Evolutionary conservation across 2,797 vertebrate genomes (phyloP).

Genomic region (Botia almorhae): DNA sequence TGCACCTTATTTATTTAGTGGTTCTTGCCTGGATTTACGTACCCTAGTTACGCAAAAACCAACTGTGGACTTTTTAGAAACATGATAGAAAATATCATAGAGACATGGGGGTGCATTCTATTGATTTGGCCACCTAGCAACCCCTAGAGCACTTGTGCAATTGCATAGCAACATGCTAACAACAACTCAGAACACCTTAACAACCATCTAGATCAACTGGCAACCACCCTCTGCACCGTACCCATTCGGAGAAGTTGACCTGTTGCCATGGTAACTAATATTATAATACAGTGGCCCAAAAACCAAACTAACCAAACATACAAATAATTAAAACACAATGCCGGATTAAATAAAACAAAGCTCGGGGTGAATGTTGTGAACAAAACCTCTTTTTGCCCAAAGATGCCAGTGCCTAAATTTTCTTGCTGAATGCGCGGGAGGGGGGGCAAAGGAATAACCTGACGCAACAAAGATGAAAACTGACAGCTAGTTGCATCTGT

Average conservation of each 20-base stretch:
- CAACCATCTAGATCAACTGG: not conserved
- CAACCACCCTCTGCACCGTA: not conserved
- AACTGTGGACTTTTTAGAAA: too few relatives aligned
- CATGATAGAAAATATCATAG: too few relatives aligned
- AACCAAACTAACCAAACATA: not conserved
- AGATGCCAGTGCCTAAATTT: slow-evolving; percentile 28
- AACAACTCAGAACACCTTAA: too few relatives aligned
- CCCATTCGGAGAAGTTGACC: not conserved
- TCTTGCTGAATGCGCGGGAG: slow-evolving; percentile 42
- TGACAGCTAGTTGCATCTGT: slow-evolving; percentile 64
- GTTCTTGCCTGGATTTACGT: not conserved
- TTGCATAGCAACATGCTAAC: too few relatives aligned
- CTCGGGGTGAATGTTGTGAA: slow-evolving; percentile 34
- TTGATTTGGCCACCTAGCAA: too few relatives aligned
- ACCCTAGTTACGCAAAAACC: too few relatives aligned
- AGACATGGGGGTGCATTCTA: too few relatives aligned
- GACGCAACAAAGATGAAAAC: slow-evolving; percentile 73
- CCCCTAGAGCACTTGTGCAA: too few relatives aligned
- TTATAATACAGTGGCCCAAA: slow-evolving; percentile 13
- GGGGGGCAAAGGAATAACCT: slow-evolving; percentile 58
- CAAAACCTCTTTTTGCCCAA: slow-evolving; percentile 17
- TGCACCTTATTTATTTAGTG: not conserved
- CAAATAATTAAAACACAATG: slow-evolving; percentile 17
- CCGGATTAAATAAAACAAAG: slow-evolving; percentile 30
- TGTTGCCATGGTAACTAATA: slow-evolving; percentile 34